Conservation (phyloP, 2,888 invertebrate genomes). For the Mythimna albipuncta region DNA sequence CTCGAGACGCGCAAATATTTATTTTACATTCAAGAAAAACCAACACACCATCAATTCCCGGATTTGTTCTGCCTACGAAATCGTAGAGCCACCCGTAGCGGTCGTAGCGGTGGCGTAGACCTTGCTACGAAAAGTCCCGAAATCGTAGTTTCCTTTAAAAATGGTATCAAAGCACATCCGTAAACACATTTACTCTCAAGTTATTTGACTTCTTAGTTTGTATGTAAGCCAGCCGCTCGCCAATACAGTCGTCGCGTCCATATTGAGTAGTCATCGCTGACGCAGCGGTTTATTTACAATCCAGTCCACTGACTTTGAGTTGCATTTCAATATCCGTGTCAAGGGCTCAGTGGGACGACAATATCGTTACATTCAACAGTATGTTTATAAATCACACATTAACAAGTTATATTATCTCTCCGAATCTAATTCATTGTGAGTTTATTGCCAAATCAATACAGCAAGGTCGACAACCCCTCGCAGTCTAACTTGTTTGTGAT, state of each 20-base stretch:
- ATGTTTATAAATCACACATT: conserved; percentile 57
- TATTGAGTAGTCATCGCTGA: conserved; percentile 72
- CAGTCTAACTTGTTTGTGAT: conserved; percentile 49
- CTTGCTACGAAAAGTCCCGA: conserved; percentile 36
- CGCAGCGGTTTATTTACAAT: conserved; percentile 71
- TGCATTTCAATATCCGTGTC: conserved; percentile 77
- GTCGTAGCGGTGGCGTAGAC: conserved; percentile 29
- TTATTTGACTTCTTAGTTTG: conserved; percentile 50
- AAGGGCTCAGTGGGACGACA: conserved; percentile 71
- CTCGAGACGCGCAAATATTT: conserved; percentile 25
- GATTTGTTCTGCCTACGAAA: conserved; percentile 15
- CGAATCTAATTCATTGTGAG: conserved; percentile 54
- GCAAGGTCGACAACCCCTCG: conserved; percentile 62
- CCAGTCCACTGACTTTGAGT: conserved; percentile 76
- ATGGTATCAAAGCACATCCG: conserved; percentile 41
- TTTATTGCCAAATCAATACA: conserved; percentile 57
- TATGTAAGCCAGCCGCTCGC: conserved; percentile 47
- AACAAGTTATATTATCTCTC: conserved; percentile 46
- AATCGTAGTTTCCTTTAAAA: conserved; percentile 18
- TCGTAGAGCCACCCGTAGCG: conserved; percentile 40
- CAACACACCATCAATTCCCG: neutral
- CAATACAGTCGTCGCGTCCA: conserved; percentile 63
- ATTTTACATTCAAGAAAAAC: neutral
- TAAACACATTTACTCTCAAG: conserved; percentile 34
- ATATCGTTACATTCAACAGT: conserved; percentile 53